These are phyloP conservation scores for Scomberomorus guttatus DNA, from an alignment of 2,797 vertebrate genomes.

Conservation along the genomic window DNA sequence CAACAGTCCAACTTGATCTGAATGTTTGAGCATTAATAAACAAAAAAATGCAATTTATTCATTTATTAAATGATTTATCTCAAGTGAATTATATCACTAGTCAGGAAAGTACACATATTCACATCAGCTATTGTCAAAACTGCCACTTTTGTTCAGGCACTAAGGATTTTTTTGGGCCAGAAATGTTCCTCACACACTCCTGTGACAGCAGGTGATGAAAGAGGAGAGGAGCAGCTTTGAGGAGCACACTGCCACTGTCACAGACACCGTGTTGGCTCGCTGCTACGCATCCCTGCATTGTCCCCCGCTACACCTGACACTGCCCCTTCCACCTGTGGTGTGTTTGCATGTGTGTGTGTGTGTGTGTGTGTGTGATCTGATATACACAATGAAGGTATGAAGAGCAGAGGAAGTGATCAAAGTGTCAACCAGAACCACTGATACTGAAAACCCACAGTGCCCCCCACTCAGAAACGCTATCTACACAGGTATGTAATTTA, in stretches of 20 bases:
- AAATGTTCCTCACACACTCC: slow-evolving; percentile 15
- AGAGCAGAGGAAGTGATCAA: slow-evolving; percentile 71
- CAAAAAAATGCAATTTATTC: background rate
- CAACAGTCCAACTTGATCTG: background rate
- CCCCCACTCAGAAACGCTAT: slow-evolving; percentile 50
- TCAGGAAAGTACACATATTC: background rate
- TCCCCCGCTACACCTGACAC: slow-evolving; percentile 76
- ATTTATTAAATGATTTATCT: too few species aligned
- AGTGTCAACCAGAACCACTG: slow-evolving; percentile 62
- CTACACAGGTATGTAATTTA: slow-evolving; percentile 41
- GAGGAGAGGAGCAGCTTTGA: slow-evolving; percentile 54
- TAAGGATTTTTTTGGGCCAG: slow-evolving; percentile 17
- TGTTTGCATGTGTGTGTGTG: slow-evolving; percentile 17
- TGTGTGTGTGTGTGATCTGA: slow-evolving; percentile 61
- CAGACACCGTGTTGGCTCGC: slow-evolving; percentile 62
- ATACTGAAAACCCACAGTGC: slow-evolving; percentile 55
- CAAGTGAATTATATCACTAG: background rate
- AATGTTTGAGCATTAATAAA: background rate
- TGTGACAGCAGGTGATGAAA: slow-evolving; percentile 48
- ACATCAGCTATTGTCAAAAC: background rate
- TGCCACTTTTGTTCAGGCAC: background rate
- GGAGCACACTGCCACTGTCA: slow-evolving; percentile 56
- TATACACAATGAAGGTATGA: slow-evolving; percentile 65
- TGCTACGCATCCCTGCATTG: slow-evolving; percentile 66
- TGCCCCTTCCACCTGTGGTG: slow-evolving; percentile 46